Conservation (phyloP, 1,140 invertebrate genomes). For the Dolichoris vasculosae region DNA sequence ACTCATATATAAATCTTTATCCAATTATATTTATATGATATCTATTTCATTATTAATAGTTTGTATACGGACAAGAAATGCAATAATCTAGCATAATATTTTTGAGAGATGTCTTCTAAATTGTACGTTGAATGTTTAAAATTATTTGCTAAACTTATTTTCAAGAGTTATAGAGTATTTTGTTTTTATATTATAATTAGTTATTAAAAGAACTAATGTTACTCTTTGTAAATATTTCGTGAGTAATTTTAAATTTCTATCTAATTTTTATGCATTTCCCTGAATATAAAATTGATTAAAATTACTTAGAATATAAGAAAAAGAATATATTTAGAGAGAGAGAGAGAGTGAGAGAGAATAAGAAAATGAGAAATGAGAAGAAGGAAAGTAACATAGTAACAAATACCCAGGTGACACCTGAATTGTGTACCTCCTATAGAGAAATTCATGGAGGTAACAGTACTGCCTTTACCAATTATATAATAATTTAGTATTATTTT, state of each 20-base stretch:
- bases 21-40: no score
- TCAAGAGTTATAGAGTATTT: no score
- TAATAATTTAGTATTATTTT: neutral
- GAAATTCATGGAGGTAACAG: neutral
- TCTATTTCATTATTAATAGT: neutral
- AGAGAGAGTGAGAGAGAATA: neutral
- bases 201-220: conserved; percentile 17
- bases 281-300: conserved; percentile 32
- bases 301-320: neutral
- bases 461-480: conserved; percentile 11
- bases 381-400: conserved; percentile 8
- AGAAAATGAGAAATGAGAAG: neutral
- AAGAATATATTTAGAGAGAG: conserved; percentile 1
- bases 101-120: no score
- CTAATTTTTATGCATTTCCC: conserved; percentile 27
- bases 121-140: no score
- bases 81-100: no score
- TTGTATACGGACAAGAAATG: neutral
- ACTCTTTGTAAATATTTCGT: conserved; percentile 19
- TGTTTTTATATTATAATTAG: no score
- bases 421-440: conserved; percentile 19
- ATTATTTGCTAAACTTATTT: no score
- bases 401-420: conserved; percentile 16
- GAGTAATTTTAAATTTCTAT: conserved; percentile 20
- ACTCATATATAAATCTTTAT: neutral